A percentile compares a stretch with the other conserved stretches of the same genome.
Evolutionary conservation across 2,113 vertebrate species (phyloP).

Genomic region (Aythya baeri): DNA sequence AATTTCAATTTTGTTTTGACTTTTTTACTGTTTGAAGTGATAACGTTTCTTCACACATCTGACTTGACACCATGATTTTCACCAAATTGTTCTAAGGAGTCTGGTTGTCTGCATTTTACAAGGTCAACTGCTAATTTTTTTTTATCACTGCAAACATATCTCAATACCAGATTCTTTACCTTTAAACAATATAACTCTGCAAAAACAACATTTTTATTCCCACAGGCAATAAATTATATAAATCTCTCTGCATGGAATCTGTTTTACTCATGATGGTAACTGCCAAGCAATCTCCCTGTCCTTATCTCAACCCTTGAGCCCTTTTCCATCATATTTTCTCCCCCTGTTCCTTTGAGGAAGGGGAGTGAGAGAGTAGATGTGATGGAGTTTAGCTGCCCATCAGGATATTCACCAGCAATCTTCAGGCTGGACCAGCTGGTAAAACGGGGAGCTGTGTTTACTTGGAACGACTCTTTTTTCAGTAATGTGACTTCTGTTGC

Average conservation of each 20-base stretch:
- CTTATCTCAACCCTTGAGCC: neutral
- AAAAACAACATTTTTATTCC: too few relatives aligned
- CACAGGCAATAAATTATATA: neutral
- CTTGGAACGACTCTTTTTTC: neutral
- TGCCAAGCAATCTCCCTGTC: neutral
- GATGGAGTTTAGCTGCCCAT: neutral
- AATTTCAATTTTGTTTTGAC: too few relatives aligned
- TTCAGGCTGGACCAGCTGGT: neutral
- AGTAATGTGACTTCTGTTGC: neutral
- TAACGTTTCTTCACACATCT: too few relatives aligned
- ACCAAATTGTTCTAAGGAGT: too few relatives aligned
- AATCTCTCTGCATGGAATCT: neutral
- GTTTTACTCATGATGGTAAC: neutral
- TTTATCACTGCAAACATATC: too few relatives aligned
- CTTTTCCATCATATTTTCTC: neutral
- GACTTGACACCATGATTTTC: too few relatives aligned
- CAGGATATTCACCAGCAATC: rapidly evolving
- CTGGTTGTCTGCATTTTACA: too few relatives aligned
- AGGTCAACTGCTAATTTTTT: too few relatives aligned
- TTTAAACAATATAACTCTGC: too few relatives aligned
- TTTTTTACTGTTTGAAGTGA: too few relatives aligned
- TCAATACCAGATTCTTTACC: too few relatives aligned
- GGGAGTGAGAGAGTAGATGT: neutral
- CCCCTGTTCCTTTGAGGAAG: neutral
- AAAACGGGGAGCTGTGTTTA: neutral